phyloP scores from a whole-genome alignment of 2,113 vertebrate species.

The Gallinago undulata region DNA sequence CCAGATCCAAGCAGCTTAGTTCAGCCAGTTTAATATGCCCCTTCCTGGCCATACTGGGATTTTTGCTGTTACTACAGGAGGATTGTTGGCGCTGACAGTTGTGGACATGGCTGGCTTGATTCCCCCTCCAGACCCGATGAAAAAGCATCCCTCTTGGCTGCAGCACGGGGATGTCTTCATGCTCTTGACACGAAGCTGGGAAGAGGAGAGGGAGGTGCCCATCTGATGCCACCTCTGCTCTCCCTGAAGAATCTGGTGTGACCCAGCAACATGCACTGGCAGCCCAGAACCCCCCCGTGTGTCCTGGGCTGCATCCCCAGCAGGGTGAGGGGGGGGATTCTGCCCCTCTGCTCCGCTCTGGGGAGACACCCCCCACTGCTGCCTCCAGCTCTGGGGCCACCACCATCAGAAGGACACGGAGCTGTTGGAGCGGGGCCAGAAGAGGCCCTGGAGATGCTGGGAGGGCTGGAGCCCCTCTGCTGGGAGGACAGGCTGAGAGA shows the following conservation, averaged over 20 bases:
- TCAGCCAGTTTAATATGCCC: not conserved
- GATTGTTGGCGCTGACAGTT: accelerated
- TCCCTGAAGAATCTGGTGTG: not conserved
- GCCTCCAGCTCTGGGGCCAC: not conserved
- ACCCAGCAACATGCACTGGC: not conserved
- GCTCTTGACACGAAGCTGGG: not conserved
- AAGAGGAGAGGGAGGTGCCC: not conserved
- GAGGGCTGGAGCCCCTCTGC: not conserved
- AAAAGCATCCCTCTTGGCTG: not conserved
- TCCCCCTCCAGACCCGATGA: not conserved
- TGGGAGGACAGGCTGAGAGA: not conserved
- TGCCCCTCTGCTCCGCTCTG: not conserved
- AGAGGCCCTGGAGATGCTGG: not conserved
- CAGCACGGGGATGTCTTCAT: not conserved
- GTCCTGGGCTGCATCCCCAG: not conserved
- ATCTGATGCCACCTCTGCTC: not conserved
- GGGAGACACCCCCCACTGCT: not conserved
- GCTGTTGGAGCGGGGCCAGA: not conserved
- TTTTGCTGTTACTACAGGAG: not conserved
- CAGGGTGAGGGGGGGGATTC: not conserved
- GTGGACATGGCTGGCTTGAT: not conserved
- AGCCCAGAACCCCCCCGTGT: not conserved
- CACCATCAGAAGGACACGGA: not conserved
- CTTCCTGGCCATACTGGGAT: not conserved
- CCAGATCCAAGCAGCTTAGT: not conserved